Evolutionary conservation across 2,797 vertebrate genomes (phyloP), one percentile per base, ranked within the genome.

Genomic region (Rallus crepitans): DNA sequence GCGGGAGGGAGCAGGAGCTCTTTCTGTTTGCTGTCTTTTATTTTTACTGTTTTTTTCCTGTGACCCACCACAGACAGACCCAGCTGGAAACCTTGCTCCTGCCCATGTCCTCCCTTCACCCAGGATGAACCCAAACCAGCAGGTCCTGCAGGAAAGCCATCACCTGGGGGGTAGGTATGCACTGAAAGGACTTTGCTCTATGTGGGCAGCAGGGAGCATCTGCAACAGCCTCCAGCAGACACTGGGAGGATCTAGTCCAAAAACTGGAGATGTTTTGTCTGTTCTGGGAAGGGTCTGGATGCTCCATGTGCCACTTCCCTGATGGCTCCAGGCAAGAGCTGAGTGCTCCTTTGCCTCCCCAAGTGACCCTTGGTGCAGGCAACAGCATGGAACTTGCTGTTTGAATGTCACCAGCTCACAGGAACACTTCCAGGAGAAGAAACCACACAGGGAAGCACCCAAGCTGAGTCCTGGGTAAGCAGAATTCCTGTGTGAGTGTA

Each of bases 381-480:
- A 4, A 39, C 19, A 76, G 24, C 5, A 7, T 56, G n/a, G 55
- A 63, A 90, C 27, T 45, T 33, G 61, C 47, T 69, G 8, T 48
- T 81, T 76, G 75, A 42, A 42, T 21, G 6, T 39, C 90, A 78
- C 30, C 23, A 30, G 72, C 89, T 91, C 93, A 50, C 68, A 66
- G 98, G 33, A 52, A 94, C 93, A 86, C 48, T 65, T 75, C 45
- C 28, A 75, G 61, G 64, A 15, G 21, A 80, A 56, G 37, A 76
- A 79, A 84, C 5, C 28, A 60, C 16, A 37, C 4, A 5, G 61
- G 18, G 14, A 77, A 85, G 30, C 27, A 23, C 19, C 1, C 1
- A 8, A 48, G 15, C 8, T 52, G 48, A 65, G 61, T 48, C 40
- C 37, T 40, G 75, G 55, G 25, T 3, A 33, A 71, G 69, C 8